Evolutionary conservation across 2,113 vertebrate genomes (phyloP).

Genomic region (Oreotrochilus melanogaster): DNA sequence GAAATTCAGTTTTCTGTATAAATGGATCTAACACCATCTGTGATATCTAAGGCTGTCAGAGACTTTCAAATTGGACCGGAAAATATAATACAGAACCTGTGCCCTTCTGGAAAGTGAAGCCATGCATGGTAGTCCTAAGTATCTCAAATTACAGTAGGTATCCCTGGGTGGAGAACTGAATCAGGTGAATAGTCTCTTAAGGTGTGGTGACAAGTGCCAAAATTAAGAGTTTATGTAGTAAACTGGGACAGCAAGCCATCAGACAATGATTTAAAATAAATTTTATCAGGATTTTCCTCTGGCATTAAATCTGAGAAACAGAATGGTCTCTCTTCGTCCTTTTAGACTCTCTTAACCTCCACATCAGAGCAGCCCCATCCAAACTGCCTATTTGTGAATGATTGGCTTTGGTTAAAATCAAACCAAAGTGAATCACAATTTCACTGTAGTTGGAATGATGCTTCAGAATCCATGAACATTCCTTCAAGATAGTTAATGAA

Average conservation of each 20-base stretch:
- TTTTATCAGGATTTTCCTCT: neutral
- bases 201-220: neutral
- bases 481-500: neutral
- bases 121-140: fast-evolving
- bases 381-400: neutral
- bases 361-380: neutral
- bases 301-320: neutral
- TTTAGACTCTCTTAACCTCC: neutral
- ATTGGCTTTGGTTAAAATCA: neutral
- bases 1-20: neutral
- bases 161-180: neutral
- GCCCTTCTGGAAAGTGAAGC: neutral
- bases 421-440: neutral
- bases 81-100: neutral
- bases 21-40: neutral
- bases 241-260: neutral
- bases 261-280: neutral
- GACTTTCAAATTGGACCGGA: neutral
- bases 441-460: neutral
- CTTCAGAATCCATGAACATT: neutral
- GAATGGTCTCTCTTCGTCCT: neutral
- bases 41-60: neutral
- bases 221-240: neutral
- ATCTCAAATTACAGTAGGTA: neutral
- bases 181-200: neutral